These are phyloP conservation scores for Bubo scandiacus DNA, from an alignment of 2,113 vertebrate species.

Conservation along the genomic window DNA sequence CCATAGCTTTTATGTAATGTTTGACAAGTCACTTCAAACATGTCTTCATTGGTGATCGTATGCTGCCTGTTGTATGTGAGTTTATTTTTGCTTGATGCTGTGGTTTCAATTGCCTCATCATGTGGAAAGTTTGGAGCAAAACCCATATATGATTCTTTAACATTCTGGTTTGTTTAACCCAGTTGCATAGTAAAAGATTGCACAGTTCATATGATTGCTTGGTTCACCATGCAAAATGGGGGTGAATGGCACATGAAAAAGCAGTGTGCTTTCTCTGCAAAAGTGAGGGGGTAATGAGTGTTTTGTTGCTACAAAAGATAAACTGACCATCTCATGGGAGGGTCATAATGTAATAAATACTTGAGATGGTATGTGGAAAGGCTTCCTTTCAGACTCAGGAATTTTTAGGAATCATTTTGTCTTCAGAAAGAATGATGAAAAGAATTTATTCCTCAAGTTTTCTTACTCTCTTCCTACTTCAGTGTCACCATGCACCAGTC, in stretches of 20 bases:
- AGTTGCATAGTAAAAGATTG: neutral
- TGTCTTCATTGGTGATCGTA: neutral
- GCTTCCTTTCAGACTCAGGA: neutral
- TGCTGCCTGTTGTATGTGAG: neutral
- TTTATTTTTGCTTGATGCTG: neutral
- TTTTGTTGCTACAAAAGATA: neutral
- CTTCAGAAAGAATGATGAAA: neutral
- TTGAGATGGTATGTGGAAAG: neutral
- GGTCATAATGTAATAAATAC: neutral
- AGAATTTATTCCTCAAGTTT: neutral
- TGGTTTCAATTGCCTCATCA: neutral
- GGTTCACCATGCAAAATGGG: neutral
- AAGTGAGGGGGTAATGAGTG: neutral
- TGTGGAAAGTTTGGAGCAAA: neutral
- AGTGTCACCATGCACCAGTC: neutral
- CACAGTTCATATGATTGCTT: neutral
- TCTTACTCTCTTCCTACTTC: neutral
- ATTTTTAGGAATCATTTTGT: neutral
- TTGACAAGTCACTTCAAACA: neutral
- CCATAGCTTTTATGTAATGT: neutral
- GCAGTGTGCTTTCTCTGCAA: neutral
- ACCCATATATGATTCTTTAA: neutral
- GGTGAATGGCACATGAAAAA: neutral
- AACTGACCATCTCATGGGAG: neutral
- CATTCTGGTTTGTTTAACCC: neutral